phyloP scores from a whole-genome alignment of 2,797 vertebrate species.

The Glyptemys insculpta region DNA sequence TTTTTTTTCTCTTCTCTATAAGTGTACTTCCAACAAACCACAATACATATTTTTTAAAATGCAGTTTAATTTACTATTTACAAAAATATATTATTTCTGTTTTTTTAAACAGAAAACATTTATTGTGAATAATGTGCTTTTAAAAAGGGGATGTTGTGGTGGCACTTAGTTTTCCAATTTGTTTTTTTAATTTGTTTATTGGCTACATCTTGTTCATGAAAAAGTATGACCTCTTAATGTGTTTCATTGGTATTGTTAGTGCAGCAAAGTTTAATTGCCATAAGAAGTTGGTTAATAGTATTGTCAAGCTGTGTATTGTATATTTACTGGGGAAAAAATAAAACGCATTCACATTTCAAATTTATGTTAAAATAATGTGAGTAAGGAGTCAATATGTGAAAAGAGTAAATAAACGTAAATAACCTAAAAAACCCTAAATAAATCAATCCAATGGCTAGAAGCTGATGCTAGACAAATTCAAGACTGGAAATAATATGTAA shows the following conservation, averaged over 20 bases:
- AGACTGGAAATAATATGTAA: neutral
- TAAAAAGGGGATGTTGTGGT: constrained; percentile 82
- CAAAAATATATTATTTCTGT: constrained; percentile 65
- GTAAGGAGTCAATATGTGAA: constrained; percentile 72
- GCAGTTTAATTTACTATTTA: constrained; percentile 76
- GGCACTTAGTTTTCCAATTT: constrained; percentile 82
- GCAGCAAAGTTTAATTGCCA: constrained; percentile 82
- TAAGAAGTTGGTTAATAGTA: constrained; percentile 83
- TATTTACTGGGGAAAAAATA: constrained; percentile 85
- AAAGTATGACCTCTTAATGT: constrained; percentile 81
- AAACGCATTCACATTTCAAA: constrained; percentile 86
- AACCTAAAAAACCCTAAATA: neutral
- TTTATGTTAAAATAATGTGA: constrained; percentile 79
- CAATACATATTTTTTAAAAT: constrained; percentile 79
- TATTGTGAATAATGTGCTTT: constrained; percentile 82
- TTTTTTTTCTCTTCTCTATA: constrained; percentile 75
- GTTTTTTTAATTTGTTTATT: constrained; percentile 79
- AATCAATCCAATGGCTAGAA: neutral
- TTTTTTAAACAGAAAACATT: constrained; percentile 70
- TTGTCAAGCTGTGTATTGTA: constrained; percentile 87
- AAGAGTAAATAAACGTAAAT: neutral
- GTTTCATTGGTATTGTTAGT: constrained; percentile 86
- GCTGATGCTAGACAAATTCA: neutral
- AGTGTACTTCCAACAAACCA: constrained; percentile 80
- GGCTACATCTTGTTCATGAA: constrained; percentile 80